A percentile compares a stretch with the other conserved stretches of the same genome.
Conservation (phyloP, 2,797 vertebrate genomes). For the Platyrinchus mystaceus region DNA sequence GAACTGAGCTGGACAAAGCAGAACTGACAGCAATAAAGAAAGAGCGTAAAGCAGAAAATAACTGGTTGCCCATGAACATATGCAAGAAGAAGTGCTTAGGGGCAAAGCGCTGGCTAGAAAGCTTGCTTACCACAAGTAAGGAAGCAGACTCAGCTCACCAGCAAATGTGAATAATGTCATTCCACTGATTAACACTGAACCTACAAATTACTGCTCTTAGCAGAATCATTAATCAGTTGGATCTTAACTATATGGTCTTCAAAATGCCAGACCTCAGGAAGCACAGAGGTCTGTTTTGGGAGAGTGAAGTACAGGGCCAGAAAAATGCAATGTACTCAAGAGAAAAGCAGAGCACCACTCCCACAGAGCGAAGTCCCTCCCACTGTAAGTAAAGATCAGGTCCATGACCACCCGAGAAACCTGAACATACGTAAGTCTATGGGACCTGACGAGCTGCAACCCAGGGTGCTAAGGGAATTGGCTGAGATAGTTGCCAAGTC, state of each 20-base stretch:
- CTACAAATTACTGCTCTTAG: neutral
- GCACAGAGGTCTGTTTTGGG: neutral
- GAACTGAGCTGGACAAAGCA: neutral
- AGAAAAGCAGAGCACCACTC: neutral
- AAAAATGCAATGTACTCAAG: neutral
- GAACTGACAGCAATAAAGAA: neutral
- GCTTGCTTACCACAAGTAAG: neutral
- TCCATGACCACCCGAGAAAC: neutral
- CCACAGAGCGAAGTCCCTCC: neutral
- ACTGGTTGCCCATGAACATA: rapidly evolving
- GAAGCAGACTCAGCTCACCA: neutral
- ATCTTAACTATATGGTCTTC: neutral
- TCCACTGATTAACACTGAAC: neutral
- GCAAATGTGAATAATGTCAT: neutral
- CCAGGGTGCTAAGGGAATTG: neutral
- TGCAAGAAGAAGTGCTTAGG: neutral
- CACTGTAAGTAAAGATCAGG: neutral
- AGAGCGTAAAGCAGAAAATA: neutral
- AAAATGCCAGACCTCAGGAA: neutral
- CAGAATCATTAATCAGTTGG: neutral
- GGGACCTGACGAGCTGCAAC: neutral
- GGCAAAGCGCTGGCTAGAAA: neutral
- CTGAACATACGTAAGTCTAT: rapidly evolving
- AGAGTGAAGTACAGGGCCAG: neutral
- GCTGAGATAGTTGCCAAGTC: neutral